Evolutionary conservation across 2,888 invertebrate genomes (phyloP), one percentile per base, ranked within the genome.

Genomic region (Phortica okadai): DNA sequence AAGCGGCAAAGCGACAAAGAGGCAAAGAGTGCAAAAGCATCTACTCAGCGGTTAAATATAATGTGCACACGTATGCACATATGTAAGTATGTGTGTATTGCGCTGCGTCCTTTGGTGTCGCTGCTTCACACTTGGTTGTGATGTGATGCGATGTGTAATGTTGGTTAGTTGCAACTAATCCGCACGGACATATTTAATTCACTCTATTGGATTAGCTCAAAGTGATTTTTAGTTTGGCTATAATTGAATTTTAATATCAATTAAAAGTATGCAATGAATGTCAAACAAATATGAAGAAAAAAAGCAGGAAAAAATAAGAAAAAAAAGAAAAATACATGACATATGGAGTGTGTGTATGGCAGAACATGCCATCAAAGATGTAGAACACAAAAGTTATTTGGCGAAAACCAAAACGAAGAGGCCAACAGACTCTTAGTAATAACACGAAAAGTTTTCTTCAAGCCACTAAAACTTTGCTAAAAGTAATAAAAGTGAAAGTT

Each of bases 401-500:
- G 33, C 33, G 33, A 5, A 1, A 33, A 33, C 33, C 33, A 33
- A 33, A 33, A 33, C 33, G 33, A 33, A 33, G 33, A 50, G 50
- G 14, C 50, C 50, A 50, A 50, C 50, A 33, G 33, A 33, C 33
- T 33, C 33, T 33, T 33, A 33, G 3, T 33, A 33, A 33, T 33
- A 33, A 33, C 33, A 33, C 1, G 33, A 59, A 73, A 76, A 45
- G 44, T 79, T 79, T 74, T 50, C 73, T 42, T n/a, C 74, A 75
- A 77, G 76, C 74, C 44, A 73, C 76, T 33, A 81, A 74, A 78
- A 80, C 80, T 86, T 87, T 81, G 80, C 80, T 80, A 64, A 84
- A 86, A 82, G 86, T 86, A 85, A 85, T 85, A 85, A 85, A 85
- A 87, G 86, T 83, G 85, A 82, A 84, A 85, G 86, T 85, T 85